phyloP scores from a whole-genome alignment of 2,797 vertebrate species.

The Meriones psammophilus region DNA sequence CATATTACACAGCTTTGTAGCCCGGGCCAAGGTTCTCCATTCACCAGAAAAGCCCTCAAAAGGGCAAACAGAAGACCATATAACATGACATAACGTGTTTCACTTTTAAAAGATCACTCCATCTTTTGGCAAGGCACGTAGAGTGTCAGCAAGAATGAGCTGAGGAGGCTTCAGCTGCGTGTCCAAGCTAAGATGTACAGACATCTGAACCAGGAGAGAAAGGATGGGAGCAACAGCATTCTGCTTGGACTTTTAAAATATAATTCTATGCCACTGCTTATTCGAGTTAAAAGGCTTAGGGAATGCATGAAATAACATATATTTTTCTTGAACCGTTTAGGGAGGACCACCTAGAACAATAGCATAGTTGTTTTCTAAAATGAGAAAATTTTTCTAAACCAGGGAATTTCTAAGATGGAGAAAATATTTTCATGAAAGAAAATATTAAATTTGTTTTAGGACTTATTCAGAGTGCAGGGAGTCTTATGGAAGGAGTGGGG shows the following conservation, averaged over 20 bases:
- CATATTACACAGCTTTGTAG: background rate
- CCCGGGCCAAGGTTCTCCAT: background rate
- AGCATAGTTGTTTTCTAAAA: background rate
- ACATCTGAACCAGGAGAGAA: background rate
- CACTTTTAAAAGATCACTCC: background rate
- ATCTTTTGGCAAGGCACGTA: background rate
- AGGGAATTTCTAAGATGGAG: background rate
- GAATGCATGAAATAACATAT: background rate
- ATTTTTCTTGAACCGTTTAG: background rate
- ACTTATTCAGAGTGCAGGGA: background rate
- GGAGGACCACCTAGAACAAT: background rate
- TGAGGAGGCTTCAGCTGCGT: background rate
- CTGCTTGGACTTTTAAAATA: background rate
- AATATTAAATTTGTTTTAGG: background rate
- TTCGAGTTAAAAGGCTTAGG: background rate
- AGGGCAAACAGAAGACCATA: background rate
- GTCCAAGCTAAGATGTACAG: background rate
- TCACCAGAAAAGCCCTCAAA: background rate
- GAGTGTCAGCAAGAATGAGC: background rate
- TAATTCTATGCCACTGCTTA: background rate
- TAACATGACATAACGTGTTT: background rate
- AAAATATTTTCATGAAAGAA: background rate
- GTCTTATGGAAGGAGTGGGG: too few relatives aligned
- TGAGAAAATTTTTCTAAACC: background rate
- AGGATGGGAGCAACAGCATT: accelerated